Evolutionary conservation across 2,797 vertebrate genomes (phyloP), one percentile per base, ranked within the genome.

Genomic region (Alosa sapidissima): DNA sequence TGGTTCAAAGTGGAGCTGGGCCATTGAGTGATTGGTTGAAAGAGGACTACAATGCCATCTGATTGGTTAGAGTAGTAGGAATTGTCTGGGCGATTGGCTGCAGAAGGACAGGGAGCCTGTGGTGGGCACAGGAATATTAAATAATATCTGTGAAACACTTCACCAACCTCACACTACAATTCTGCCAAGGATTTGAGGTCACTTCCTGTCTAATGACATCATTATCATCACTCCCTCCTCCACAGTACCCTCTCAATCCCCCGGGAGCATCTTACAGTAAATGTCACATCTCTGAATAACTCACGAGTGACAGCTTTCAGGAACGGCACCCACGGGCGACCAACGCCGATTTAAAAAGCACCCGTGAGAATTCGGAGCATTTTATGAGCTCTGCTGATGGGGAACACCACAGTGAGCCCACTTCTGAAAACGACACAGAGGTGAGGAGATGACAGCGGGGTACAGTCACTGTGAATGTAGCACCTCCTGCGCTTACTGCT

Each of bases 251-350:
- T 28, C 14, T 5, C 13, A 33, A 36, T 28, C 11, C 65, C 16
- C 72, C 16, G 1, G 41, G 36, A 14, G 16, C 72, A 21, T 19
- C 72, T 47, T 47, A 28, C n/a, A 65, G 60, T 65, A 78, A 78
- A 78, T 78, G 41, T 19, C 72, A 78, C 19, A 16, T 78, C 72
- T 78, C 72, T 78, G 72, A 41, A 78, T 47, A 78, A 45, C 19
- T 47, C 36, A 47, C 36, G 5, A 21, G 72, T 55, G 54, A 78
- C 72, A 78, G 72, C 36, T 47, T 36, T 78, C 72, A 78, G 8
- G 47, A 78, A 45, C 72, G 21, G 16, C 72, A 19, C 36, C 72
- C 72, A 8, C 6, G 6, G 72, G 72, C 16, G 8, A 47, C 1
- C 6, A 47, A 21, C 5, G 72, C 41, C 8, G 72, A 78, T 47